Base-by-base conservation (phyloP, 1,140 invertebrate species). In the Coptotermes formosanus region DNA sequence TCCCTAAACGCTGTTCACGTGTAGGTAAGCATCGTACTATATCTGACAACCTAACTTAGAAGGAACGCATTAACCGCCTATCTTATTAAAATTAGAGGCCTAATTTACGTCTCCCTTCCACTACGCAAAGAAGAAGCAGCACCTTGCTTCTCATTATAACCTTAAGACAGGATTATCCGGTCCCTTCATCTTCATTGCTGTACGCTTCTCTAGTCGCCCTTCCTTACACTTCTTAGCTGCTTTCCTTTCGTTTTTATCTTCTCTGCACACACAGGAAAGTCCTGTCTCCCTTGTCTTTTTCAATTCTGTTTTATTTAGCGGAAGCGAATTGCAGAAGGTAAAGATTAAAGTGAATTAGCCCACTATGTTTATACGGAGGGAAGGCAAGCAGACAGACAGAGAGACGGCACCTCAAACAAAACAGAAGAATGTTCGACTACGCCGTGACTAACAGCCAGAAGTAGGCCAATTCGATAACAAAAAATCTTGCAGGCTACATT, bases 271-370 rank as follows among this genome's bases (percentile, higher is more conserved):
- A 75, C 8, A 64, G 12, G 16, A 75, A 30, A 25, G 64, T 75
- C 64, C 64, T 75, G 64, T 25, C 81, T 32, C 48, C 85, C 85
- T 38, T 82, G 85, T 86, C 69, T 86, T 86, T 82, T 86, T 86
- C 85, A 86, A 86, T 86, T 86, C 75, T 86, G 85, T 82, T 81
- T 86, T 86, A 86, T 86, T 86, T 86, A 86, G 85, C 81, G 85
- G 85, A 86, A 86, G 81, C 64, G 85, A 86, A 75, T 86, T 86
- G 45, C 85, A 82, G 85, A 86, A 82, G 85, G 81, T 86, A 86
- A 86, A 86, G 85, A 86, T 86, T 86, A 86, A 86, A 86, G 64
- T 82, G 85, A 86, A 86, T 86, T 86, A 86, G 75, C 85, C 48
- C 48, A 16, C 83, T 75, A 30, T 75, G 64, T 75, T 75, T 75